A percentile compares a stretch with the other conserved stretches of the same genome.
phyloP scores from a whole-genome alignment of 2,888 invertebrate genomes.

The Apotomis turbidana region DNA sequence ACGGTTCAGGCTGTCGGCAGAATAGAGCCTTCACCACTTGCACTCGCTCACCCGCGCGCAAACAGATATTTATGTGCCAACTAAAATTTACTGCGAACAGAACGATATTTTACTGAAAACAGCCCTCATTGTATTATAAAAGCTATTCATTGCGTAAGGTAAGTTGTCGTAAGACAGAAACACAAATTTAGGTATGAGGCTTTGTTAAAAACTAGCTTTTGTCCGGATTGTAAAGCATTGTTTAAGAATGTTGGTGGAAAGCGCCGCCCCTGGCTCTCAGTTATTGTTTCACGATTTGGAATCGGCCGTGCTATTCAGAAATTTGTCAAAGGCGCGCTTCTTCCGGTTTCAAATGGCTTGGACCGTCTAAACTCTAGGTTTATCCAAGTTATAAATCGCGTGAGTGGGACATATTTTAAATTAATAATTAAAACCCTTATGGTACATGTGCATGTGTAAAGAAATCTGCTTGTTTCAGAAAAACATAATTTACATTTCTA shows the following conservation, averaged over 20 bases:
- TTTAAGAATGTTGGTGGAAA: constrained; percentile 9
- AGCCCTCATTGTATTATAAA: constrained; percentile 15
- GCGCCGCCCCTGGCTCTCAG: constrained; percentile 1
- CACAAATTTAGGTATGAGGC: constrained; percentile 7
- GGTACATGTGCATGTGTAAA: too few relatives aligned
- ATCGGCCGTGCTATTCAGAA: background rate
- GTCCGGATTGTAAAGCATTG: constrained; percentile 23
- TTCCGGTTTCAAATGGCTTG: too few relatives aligned
- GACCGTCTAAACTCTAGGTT: too few relatives aligned
- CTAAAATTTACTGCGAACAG: constrained; percentile 52
- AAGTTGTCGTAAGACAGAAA: constrained; percentile 15
- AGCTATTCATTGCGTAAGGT: constrained; percentile 18
- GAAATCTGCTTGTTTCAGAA: too few relatives aligned
- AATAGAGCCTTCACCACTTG: constrained; percentile 65
- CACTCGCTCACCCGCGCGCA: constrained; percentile 51
- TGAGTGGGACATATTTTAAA: too few relatives aligned
- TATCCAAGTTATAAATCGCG: too few relatives aligned
- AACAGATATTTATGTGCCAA: constrained; percentile 42
- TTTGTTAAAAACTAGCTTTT: constrained; percentile 28
- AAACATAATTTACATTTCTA: too few relatives aligned
- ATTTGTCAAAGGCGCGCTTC: background rate
- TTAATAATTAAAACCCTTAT: too few relatives aligned
- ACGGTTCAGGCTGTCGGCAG: constrained; percentile 60
- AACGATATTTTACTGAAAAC: constrained; percentile 33
- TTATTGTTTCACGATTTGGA: constrained; percentile 11